phyloP scores from a whole-genome alignment of 1,140 invertebrate species.

The Cotesia vestalis region DNA sequence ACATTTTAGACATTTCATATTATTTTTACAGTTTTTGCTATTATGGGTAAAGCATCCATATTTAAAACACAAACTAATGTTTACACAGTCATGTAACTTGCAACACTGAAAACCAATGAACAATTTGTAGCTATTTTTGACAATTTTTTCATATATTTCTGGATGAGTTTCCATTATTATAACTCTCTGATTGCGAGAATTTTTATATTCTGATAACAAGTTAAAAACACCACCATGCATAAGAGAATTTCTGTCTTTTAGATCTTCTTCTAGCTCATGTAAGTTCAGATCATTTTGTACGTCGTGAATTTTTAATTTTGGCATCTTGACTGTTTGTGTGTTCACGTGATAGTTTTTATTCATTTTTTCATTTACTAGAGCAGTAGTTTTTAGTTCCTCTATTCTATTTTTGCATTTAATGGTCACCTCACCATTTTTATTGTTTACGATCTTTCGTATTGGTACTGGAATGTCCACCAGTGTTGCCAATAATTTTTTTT shows the following conservation, averaged over 20 bases:
- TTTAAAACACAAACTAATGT: too few species aligned
- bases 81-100: background rate
- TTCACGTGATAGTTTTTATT: background rate
- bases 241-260: background rate
- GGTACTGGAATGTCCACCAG: background rate
- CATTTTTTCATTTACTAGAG: background rate
- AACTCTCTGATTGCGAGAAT: background rate
- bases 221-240: background rate
- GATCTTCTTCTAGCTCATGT: background rate
- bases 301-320: background rate
- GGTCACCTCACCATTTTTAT: background rate
- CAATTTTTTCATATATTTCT: constrained; percentile 3
- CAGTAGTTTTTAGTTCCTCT: background rate
- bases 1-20: too few species aligned
- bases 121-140: background rate
- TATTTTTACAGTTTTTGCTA: too few species aligned
- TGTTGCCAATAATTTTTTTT: too few species aligned
- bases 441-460: background rate
- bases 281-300: background rate
- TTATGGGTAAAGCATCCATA: too few species aligned
- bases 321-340: background rate
- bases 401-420: background rate
- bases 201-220: background rate
- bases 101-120: constrained; percentile 2
- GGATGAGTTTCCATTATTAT: background rate